Base-by-base conservation (phyloP, 2,888 invertebrate genomes). In the Scaptomyza flava region DNA sequence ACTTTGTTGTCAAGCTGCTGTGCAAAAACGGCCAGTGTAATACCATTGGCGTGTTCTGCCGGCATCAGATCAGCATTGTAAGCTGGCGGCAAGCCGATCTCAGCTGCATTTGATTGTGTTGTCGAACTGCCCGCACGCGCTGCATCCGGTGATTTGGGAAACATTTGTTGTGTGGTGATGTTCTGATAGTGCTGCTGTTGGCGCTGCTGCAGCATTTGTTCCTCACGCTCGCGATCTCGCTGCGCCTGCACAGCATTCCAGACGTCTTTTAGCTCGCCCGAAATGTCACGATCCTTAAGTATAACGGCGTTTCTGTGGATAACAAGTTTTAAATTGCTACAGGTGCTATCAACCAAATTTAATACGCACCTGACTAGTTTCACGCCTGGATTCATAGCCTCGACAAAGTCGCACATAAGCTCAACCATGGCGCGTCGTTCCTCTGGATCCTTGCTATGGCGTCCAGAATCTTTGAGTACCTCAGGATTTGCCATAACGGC, bases 401-500 rank as follows among this genome's bases (percentile, higher is more conserved):
- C 95, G 36, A 95, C 95, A 89, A 95, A 95, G 91, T 95, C 95
- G 83, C 95, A 93, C 77, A 95, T 93, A 17, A 95, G 91, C 80
- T 94, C 95, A 36, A 95, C 94, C 79, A 95, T 91, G n/a, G 94
- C 94, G 64, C 94, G 93, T 72, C 94, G 93, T 81, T 95, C 95
- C 94, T 93, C 93, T 41, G 93, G 93, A 90, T 95, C 95, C 41
- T 93, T 92, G 79, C 95, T 94, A 91, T 95, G 95, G 79, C 95
- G 95, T 36, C 95, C 95, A 80, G 94, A 94, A 50, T 94, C 93
- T 89, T 94, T 94, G 43, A 95, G 92, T 72, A 95, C 94, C 77
- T 95, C 95, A 2, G 95, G 95, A 91, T 95, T 95, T 0, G 94
- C 95, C 94, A 95, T 95, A 2, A 95, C 95, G 17, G 95, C 95